Conservation (phyloP, 2,888 invertebrate genomes). For the Platynereis dumerilii region DNA sequence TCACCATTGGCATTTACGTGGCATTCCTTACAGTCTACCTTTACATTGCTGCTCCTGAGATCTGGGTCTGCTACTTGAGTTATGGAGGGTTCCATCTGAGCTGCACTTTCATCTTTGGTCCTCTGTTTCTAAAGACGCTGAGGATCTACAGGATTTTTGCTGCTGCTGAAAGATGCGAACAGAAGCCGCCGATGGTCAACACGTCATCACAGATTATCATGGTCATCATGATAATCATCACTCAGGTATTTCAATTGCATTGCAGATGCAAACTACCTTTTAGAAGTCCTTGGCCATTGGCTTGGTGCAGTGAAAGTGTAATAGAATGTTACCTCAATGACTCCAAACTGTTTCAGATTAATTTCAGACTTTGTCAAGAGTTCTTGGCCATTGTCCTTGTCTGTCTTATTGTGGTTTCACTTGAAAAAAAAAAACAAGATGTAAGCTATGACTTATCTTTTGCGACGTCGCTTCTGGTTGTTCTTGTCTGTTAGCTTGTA, state of each 20-base stretch:
- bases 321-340: no score
- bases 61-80: neutral
- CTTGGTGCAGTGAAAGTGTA: no score
- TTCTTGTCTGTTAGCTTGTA: no score
- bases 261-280: no score
- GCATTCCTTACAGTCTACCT: neutral
- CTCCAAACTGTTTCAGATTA: no score
- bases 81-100: conserved; percentile 8
- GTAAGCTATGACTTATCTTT: no score
- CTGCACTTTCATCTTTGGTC: conserved; percentile 7
- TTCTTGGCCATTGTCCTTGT: no score
- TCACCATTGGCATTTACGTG: neutral
- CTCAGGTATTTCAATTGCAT: neutral
- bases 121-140: conserved; percentile 1
- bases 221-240: neutral
- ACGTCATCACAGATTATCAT: neutral
- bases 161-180: neutral
- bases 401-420: no score
- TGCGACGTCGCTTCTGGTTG: no score
- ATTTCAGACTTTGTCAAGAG: no score
- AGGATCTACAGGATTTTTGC: conserved; percentile 2
- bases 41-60: neutral
- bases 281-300: no score
- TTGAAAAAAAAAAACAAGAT: no score
- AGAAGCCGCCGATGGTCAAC: neutral